Base-by-base conservation (phyloP, 2,888 invertebrate species). In the Gnatocerus cornutus region DNA sequence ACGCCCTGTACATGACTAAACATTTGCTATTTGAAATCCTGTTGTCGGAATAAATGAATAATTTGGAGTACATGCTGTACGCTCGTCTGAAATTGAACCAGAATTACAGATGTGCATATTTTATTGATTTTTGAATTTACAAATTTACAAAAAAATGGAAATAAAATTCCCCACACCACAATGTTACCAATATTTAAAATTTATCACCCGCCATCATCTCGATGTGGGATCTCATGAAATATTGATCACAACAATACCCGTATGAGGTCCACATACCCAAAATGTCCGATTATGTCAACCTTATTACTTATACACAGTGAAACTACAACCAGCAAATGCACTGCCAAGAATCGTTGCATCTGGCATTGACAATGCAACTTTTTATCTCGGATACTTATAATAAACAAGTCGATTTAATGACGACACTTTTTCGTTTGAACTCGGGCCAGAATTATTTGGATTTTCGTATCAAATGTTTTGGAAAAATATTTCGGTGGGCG, bases 211-310 rank as follows among this genome's bases (percentile, higher is more conserved):
- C 33, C 33, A 33, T 33, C 33, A 33, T 33, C 33, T 33, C 41
- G 6, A 41, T 41, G 41, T 41, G 41, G 41, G 46, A 46, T 16
- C 8, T 46, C 46, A 46, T 16, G 16, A 9, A 46, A 46, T 46
- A 46, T 46, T 46, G 46, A 46, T 46, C 9, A 46, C 41, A 12
- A 13, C 46, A 12, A 16, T 16, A 46, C 46, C 46, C 46, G 46
- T 14, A 46, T 46, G 43, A 10, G 7, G 16, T 43, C 10, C 12
- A 6, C 7, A 6, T 43, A 10, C 43, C 13, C n/a, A 13, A 46
- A 46, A 46, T 16, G 14, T n/a, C 13, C 21, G 46, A 46, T 46
- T 6, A 39, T 29, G 29, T n/a, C n/a, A 33, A 33, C 33, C 33
- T 41, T 41, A n/a, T 7, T 4, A 33, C 7, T 7, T n/a, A 33